Evolutionary conservation across 2,797 vertebrate genomes (phyloP), one percentile per base, ranked within the genome.

Genomic region (Mionectes olivaceus): DNA sequence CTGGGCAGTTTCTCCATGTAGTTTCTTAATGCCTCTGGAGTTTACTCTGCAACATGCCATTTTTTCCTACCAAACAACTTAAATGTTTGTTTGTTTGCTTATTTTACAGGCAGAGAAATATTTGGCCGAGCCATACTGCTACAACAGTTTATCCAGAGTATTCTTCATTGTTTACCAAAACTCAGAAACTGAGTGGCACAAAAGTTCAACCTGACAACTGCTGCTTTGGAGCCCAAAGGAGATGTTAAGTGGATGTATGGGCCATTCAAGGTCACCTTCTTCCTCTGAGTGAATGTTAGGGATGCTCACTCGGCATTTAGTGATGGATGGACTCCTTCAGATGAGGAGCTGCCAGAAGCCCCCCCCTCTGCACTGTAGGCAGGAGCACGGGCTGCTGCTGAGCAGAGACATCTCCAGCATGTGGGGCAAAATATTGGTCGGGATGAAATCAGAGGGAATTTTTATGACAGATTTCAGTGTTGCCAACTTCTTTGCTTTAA

Each of bases 31-130:
- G 60, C 57, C 49, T 52, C 0, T 0, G 57, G 77, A 92, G 33
- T 67, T 87, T 80, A 64, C 83, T 90, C 77, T 82, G 60, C 25
- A 41, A 64, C 32, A n/a, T 60, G 44, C 52, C 30, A 4, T 61
- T 94, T 90, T 64, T 69, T 32, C 47, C 46, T 74, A 83, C 44
- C 10, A 8, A 74, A 60, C 47, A 61, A 37, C 41, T 71, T 63
- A 70, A 82, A 56, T 0, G 1, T 60, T 56, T 69, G 6, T 16
- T 73, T 90, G 46, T 63, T 94, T 85, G 69, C 78, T 93, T 83
- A 30, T 87, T 95, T 85, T 89, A 91, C 64, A 83, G 56, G 47
- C 56, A 56, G 30, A 70, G 27, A 79, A 94, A 44, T 67, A 93
- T 63, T 67, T 91, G 74, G 21, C 69, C 0, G 0, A 91, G 79